Evolutionary conservation across 2,797 vertebrate species (phyloP).

Genomic region (Melopsittacus undulatus): DNA sequence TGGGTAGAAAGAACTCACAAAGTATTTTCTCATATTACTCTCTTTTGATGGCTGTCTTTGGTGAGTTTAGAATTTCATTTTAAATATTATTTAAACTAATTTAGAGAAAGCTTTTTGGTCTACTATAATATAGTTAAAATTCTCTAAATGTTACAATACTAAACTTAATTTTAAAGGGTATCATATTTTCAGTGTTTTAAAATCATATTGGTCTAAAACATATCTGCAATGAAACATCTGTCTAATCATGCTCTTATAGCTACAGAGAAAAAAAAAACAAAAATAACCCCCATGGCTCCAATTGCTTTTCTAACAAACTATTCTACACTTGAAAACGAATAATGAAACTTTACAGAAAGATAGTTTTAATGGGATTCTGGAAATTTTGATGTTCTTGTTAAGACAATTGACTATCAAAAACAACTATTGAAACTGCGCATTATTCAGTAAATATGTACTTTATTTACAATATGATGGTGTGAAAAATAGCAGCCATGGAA

Average conservation of each 20-base stretch:
- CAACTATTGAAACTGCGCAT: background rate
- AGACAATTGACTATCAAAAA: background rate
- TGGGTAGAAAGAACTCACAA: background rate
- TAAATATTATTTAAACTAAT: slow-evolving; percentile 4
- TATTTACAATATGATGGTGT: background rate
- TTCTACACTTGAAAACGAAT: background rate
- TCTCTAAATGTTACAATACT: background rate
- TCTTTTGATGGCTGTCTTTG: background rate
- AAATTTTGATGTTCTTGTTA: background rate
- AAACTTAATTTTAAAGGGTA: background rate
- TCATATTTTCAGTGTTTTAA: background rate
- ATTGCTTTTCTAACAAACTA: slow-evolving; percentile 20
- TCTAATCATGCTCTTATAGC: slow-evolving; percentile 5
- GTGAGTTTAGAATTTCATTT: background rate
- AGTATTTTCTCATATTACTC: background rate
- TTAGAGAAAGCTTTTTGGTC: background rate
- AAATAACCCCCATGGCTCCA: background rate
- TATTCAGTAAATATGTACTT: background rate
- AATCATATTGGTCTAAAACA: slow-evolving; percentile 32
- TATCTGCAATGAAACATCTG: slow-evolving; percentile 39
- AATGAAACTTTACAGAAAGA: background rate
- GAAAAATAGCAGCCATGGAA: slow-evolving; percentile 3
- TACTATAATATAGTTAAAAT: background rate
- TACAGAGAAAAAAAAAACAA: slow-evolving; percentile 3
- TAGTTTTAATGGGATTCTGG: background rate